Base-by-base conservation (phyloP, 2,113 vertebrate species). In the Falco punctatus region DNA sequence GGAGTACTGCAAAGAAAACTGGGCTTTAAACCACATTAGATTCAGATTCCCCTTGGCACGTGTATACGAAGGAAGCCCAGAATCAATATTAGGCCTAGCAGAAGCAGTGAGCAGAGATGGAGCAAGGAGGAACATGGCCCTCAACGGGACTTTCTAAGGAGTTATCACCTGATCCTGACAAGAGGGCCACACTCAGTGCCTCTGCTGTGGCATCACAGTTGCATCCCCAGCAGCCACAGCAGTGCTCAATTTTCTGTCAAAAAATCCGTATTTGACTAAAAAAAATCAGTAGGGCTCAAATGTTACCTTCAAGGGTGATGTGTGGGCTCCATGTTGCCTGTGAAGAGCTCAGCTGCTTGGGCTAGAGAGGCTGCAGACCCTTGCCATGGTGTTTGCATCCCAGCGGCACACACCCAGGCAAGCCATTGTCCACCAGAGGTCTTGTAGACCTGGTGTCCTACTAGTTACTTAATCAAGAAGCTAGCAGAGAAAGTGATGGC, bases 151-250 rank as follows among this genome's bases (percentile, higher is more conserved):
- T 35, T 48, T 38, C 28, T 10, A 14, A 27, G 55, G 69, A 89
- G 69, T 32, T 71, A 35, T 12, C 38, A 32, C 32, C 40, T 49
- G 46, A 35, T 24, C 38, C 24, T 48, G 48, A 5, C 46, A 9
- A 22, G 21, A 40, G 77, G 64, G 21, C 44, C 48, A 35, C 15
- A 4, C 49, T 82, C 54, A 0, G 17, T 49, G 57, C 52, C 35
- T 80, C 61, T 90, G 57, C 73, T 20, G 1, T 10, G 35, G 61
- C 26, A 40, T 38, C 44, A 9, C 0, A 0, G 21, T 2, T 20
- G 2, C 11, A 14, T 38, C 44, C 75, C 80, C 8, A 7, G 15
- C 32, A 85, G n/a, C 73, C 81, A 30, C 42, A 38, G 66, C 62
- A 57, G 15, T 8, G 86, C 59, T 71, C 27, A 1, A 1, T 67